Evolutionary conservation across 2,797 vertebrate species (phyloP), one percentile per base, ranked within the genome.

Genomic region (Sebastiscus albofasciatus): DNA sequence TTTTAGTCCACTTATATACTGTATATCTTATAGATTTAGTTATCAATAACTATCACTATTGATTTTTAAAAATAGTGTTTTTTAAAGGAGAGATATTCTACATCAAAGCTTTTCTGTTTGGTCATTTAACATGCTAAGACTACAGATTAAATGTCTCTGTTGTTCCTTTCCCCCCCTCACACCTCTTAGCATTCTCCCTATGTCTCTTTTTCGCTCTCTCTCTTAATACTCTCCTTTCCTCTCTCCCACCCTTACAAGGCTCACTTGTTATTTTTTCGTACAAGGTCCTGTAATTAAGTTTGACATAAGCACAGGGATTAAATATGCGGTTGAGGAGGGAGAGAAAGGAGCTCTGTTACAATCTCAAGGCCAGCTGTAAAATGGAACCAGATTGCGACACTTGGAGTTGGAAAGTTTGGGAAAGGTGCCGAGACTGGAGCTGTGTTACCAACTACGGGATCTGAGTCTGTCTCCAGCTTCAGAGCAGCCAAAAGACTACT

Each of bases 261-360:
- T 93, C 94, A 95, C 97, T 98, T 98, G 97, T 99, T 98, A 98
- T 99, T 99, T 98, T 97, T 98, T 98, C 95, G 95, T 96, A 96
- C 97, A 97, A 97, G 96, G 96, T 97, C 95, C 96, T 96, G 93
- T 99, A 99, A 99, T 99, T 98, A 98, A 98, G 97, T 99, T 99
- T 99, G 98, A 99, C 98, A 99, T 98, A 98, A 98, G 98, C 97
- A 96, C 97, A 97, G 97, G 97, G 98, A 99, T 99, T 99, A 99
- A 99, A 98, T 98, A 97, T 97, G 98, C 96, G 97, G 97, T 97
- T 97, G 96, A 96, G 96, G 96, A 95, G 94, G 95, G 95, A 95
- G 96, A 97, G 97, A 96, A 96, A 95, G 96, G 96, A 96, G 97
- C 95, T 96, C 96, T 97, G 96, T 97, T 97, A 94, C 95, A 96